Conservation (phyloP, 2,888 invertebrate genomes). For the Cheiracanthium punctorium region DNA sequence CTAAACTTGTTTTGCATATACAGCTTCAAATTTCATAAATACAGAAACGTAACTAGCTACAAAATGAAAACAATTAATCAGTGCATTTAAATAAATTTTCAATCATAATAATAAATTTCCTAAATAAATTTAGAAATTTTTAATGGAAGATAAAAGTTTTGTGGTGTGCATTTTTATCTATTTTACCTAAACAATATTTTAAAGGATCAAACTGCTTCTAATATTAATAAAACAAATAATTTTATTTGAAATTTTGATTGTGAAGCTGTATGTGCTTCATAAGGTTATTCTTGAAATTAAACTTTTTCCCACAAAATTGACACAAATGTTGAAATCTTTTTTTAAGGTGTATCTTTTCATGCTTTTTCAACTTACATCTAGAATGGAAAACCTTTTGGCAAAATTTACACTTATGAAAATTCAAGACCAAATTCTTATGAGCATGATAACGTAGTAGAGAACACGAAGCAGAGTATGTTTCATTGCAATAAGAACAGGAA, state of each 20-base stretch:
- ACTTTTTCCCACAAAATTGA: not conserved
- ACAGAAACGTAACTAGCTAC: not conserved
- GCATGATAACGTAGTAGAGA: not conserved
- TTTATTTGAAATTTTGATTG: not conserved
- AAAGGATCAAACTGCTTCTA: too few species aligned
- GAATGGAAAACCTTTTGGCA: not conserved
- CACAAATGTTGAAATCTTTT: not conserved
- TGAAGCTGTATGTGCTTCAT: not conserved
- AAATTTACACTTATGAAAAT: not conserved
- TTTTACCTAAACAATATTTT: too few species aligned
- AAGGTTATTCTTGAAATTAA: not conserved
- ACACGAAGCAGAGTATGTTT: not conserved
- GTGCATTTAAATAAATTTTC: not conserved
- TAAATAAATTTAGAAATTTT: not conserved
- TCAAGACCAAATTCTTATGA: not conserved
- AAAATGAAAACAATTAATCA: conserved; percentile 2
- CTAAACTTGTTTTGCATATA: not conserved
- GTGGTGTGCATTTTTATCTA: too few species aligned
- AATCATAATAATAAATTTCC: not conserved
- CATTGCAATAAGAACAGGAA: not conserved
- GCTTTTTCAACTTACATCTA: not conserved
- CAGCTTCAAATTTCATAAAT: not conserved
- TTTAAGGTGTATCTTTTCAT: not conserved
- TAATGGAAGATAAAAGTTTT: too few species aligned
- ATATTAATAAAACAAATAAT: too few species aligned